phyloP scores from a whole-genome alignment of 2,797 vertebrate species.

The Cygnus olor region DNA sequence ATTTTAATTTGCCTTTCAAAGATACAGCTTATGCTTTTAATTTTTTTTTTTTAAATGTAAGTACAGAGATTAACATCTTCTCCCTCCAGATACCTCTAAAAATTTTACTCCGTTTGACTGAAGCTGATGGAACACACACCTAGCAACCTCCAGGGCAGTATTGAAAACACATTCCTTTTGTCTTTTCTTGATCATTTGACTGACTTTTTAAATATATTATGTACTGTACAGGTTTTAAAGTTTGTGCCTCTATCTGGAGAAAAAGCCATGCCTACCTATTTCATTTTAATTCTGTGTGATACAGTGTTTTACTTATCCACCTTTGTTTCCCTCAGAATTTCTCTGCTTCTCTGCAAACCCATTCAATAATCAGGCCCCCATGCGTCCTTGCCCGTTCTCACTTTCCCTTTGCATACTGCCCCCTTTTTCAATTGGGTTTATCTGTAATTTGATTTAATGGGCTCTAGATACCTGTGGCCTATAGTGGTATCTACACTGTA shows the following conservation, averaged over 20 bases:
- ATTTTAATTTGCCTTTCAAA: neutral
- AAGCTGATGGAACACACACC: neutral
- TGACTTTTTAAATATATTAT: neutral
- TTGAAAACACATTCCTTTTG: neutral
- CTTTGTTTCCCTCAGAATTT: neutral
- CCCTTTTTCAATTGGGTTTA: neutral
- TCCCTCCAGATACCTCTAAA: neutral
- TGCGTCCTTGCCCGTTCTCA: neutral
- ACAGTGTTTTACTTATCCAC: neutral
- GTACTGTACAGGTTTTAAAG: neutral
- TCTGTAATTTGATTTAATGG: neutral
- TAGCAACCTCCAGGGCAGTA: neutral
- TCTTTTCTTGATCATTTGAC: neutral
- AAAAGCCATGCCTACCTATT: neutral
- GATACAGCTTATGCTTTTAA: neutral
- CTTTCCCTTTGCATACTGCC: neutral
- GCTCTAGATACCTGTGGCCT: neutral
- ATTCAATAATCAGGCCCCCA: neutral
- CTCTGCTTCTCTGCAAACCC: neutral
- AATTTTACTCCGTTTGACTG: neutral
- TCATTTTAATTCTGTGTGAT: neutral
- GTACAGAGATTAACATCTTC: neutral
- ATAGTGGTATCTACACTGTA: neutral
- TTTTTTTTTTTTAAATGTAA: neutral
- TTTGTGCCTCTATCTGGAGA: neutral